phyloP scores from a whole-genome alignment of 2,797 vertebrate genomes.

The Lophotriccus pileatus region DNA sequence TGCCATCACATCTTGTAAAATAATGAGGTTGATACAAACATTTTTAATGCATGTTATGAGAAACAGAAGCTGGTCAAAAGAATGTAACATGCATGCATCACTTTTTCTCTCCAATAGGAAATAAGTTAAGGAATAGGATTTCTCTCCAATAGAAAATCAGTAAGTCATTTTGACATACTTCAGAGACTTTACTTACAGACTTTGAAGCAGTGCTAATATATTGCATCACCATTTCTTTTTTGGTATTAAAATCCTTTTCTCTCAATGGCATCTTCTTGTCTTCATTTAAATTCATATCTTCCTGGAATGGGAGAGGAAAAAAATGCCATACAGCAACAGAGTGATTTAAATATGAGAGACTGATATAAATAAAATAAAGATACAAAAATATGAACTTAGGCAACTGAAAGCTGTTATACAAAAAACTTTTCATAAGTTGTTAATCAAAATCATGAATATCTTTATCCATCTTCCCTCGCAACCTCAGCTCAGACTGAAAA shows the following conservation, averaged over 20 bases:
- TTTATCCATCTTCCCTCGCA: neutral
- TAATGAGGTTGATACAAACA: neutral
- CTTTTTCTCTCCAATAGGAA: neutral
- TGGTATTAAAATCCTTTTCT: slow-evolving; percentile 92
- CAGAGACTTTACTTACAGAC: slow-evolving; percentile 81
- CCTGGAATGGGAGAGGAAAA: slow-evolving; percentile 74
- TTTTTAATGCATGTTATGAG: neutral
- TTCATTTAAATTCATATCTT: slow-evolving; percentile 99
- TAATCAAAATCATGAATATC: neutral
- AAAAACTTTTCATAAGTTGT: neutral
- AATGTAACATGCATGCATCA: neutral
- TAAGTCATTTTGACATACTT: neutral
- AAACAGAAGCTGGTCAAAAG: neutral
- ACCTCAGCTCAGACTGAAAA: neutral
- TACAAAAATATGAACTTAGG: neutral
- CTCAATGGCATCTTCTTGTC: slow-evolving; percentile 94
- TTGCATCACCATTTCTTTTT: slow-evolving; percentile 97
- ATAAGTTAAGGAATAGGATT: too few species aligned
- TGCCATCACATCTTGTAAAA: neutral
- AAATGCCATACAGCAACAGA: neutral
- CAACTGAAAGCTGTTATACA: neutral
- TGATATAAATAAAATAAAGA: neutral
- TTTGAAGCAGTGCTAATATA: slow-evolving; percentile 93
- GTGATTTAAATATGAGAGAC: neutral
- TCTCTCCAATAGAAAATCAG: neutral